Conservation (phyloP, 2,888 invertebrate genomes). For the Salpingus planirostris region DNA sequence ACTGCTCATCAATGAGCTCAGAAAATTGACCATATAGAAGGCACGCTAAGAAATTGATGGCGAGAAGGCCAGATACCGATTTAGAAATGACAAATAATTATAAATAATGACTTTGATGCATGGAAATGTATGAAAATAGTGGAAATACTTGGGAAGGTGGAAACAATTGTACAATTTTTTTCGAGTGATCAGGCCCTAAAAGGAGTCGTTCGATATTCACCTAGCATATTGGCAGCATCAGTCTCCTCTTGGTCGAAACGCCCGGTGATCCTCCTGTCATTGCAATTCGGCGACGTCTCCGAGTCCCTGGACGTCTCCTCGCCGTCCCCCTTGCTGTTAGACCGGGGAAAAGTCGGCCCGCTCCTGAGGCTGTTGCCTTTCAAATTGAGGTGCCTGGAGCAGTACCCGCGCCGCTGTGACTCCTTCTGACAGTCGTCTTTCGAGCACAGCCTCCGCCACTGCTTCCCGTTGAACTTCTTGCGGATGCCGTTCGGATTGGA, state of each 20-base stretch:
- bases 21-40: no score
- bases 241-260: conserved; percentile 91
- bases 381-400: conserved; percentile 91
- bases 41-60: no score
- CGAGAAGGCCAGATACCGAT: no score
- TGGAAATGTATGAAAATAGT: no score
- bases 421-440: conserved; percentile 93
- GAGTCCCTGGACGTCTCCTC: conserved; percentile 87
- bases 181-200: no score
- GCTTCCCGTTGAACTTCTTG: conserved; percentile 99
- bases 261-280: conserved; percentile 62
- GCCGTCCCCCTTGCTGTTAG: conserved; percentile 55
- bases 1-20: no score
- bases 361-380: conserved; percentile 56
- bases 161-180: no score
- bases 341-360: conserved; percentile 42
- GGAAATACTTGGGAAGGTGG: no score
- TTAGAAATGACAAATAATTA: no score
- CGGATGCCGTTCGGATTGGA: conserved; percentile 90
- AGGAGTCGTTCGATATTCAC: conserved; percentile 45
- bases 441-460: conserved; percentile 96
- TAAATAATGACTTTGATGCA: no score
- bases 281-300: conserved; percentile 79
- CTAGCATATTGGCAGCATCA: conserved; percentile 93
- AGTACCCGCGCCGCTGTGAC: conserved; percentile 94